Base-by-base conservation (phyloP, 2,888 invertebrate genomes). In the Cryptocheilus praepositus region DNA sequence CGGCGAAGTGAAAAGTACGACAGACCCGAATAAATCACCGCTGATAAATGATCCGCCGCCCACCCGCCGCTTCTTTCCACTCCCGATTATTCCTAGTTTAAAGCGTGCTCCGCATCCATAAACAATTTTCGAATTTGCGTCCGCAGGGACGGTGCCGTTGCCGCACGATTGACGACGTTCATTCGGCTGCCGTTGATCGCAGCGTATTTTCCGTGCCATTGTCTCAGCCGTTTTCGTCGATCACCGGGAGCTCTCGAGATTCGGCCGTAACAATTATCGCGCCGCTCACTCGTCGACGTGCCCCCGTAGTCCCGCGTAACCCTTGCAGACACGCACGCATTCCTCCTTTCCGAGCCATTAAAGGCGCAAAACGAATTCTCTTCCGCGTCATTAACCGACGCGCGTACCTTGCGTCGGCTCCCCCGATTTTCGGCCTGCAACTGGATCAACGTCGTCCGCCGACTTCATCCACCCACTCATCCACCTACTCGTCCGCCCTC, bases 341-440 rank as follows among this genome's bases (percentile, higher is more conserved):
- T 36, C 36, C 22, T 22, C 21, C 22, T 15, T 59, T 22, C 25
- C 58, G 28, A 46, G n/a, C 25, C 8, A 59, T 59, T 46, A 59
- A n/a, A 59, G 49, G 46, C 58, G 49, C 58, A 49, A 59, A 59
- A 59, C 49, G 58, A 36, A 60, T 60, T 60, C 36, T 51, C 51
- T 52, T 60, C 43, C 36, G 28, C 51, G 22, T 60, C 28, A 51
- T 51, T 44, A 44, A 57, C 2, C 21, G 36, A 11, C 36, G 36
- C 36, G 36, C 36, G 36, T 36, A 36, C 8, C 36, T 36, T 11
- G 3, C 57, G 15, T 1, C 45, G 18, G 18, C 44, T 15, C 36
- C 5, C 28, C 13, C 5, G 16, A 16, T 28, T 18, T 7, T 49
- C 13, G 16, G 21, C 18, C 16, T 36, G 7, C 36, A 11, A 36